Conservation (phyloP, 1,140 invertebrate species). For the Planococcus citri region DNA sequence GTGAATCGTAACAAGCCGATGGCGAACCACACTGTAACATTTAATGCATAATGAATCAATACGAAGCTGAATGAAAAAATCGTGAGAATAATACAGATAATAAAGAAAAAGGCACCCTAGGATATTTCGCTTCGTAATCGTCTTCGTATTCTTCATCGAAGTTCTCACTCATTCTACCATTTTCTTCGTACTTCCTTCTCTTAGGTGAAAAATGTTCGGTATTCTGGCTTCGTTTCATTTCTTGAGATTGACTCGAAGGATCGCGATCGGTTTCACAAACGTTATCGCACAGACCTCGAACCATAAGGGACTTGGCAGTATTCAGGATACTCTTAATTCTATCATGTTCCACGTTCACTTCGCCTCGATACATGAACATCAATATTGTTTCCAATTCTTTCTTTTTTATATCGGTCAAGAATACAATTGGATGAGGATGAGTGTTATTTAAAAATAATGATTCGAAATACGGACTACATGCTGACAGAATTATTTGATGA, state of each 20-base stretch:
- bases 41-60: no score
- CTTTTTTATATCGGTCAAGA: conserved; percentile 76
- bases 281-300: conserved; percentile 76
- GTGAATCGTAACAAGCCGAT: background rate
- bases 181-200: conserved; percentile 12
- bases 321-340: conserved; percentile 76
- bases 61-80: no score
- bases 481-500: conserved; percentile 84
- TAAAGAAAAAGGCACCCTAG: background rate
- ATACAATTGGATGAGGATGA: conserved; percentile 84
- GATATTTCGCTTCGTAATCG: background rate
- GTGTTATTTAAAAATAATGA: conserved; percentile 80
- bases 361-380: conserved; percentile 84
- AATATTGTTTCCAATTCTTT: conserved; percentile 74
- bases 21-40: background rate
- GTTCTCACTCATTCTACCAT: background rate
- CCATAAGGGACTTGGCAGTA: conserved; percentile 80
- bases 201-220: conserved; percentile 25
- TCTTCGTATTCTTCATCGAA: background rate
- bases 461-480: conserved; percentile 90
- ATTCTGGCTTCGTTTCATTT: background rate
- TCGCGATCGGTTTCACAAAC: conserved; percentile 29
- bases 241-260: background rate
- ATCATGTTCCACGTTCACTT: conserved; percentile 78
- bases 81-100: background rate